Base-by-base conservation (phyloP, 92 coral and sea anemone species). In the Epizoanthus illoricatus region DNA sequence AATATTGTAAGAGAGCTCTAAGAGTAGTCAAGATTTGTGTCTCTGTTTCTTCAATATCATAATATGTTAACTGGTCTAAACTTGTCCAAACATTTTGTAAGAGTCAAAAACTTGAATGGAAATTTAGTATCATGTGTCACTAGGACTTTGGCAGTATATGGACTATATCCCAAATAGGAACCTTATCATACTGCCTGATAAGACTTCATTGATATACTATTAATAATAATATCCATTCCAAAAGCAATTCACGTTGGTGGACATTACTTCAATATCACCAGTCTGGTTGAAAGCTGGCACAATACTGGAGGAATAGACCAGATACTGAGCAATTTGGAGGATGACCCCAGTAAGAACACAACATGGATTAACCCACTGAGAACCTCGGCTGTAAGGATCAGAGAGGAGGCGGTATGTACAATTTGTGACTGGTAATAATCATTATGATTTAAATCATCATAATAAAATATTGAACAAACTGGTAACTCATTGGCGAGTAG, bases 301-400 rank as follows among this genome's bases (percentile, higher is more conserved):
- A 59, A 73, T n/a, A 84, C 47, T 5, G 70, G 36, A 1, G 43
- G 70, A 24, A 65, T 65, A 65, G 70, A 65, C 42, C 70, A 65
- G 17, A 65, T 65, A 5, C 42, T 65, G 43, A 65, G 70, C 70
- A 6, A 65, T 23, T 65, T 65, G 43, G 86, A 84, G 23, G 86
- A 41, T 23, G 80, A 74, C 17, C 7, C 61, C 5, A 84, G 57
- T 16, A 39, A 63, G 36, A 62, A 43, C 17, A 73, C 81, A 40
- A 84, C 86, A 4, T 92, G 90, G 88, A 87, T 94, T 15, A 94
- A 94, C 52, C 98, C 98, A 42, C 75, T 94, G 24, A 65, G 98
- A 28, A 57, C 82, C 36, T 55, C 80, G 56, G 66, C 90, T 63
- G 98, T 92, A 69, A 83, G 95, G 84, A 72, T 60, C 28, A 55